These are phyloP conservation scores for Noturus placidus DNA, from an alignment of 2,113 vertebrate species.

Conservation along the genomic window DNA sequence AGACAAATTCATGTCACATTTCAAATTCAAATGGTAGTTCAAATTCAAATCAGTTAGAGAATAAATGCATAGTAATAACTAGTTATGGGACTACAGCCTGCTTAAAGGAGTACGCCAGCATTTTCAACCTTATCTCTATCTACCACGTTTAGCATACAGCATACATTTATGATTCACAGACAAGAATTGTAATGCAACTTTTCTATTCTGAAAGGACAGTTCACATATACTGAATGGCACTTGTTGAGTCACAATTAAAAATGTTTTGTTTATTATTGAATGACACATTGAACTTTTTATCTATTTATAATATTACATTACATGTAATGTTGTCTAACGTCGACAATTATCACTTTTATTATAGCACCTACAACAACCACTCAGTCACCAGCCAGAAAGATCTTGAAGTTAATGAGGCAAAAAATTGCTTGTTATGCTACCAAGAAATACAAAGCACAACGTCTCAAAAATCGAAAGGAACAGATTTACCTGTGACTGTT, in stretches of 20 bases:
- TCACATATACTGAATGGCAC: not conserved
- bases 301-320: too few relatives aligned
- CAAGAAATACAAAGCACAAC: not conserved
- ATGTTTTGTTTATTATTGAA: too few relatives aligned
- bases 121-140: not conserved
- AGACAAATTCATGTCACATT: not conserved
- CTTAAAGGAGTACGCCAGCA: not conserved
- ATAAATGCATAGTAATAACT: not conserved
- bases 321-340: too few relatives aligned
- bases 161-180: not conserved
- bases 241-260: not conserved
- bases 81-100: not conserved
- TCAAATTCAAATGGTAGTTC: not conserved
- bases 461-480: not conserved
- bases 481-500: not conserved
- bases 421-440: not conserved
- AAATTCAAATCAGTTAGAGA: slow-evolving; percentile 8
- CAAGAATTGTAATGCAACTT: not conserved
- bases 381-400: too few relatives aligned
- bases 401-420: not conserved
- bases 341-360: too few relatives aligned
- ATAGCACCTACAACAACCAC: too few relatives aligned
- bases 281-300: too few relatives aligned
- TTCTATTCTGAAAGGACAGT: not conserved
- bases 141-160: not conserved